These are phyloP conservation scores for Xenentodon cancila DNA, from an alignment of 2,797 vertebrate genomes.

Conservation along the genomic window DNA sequence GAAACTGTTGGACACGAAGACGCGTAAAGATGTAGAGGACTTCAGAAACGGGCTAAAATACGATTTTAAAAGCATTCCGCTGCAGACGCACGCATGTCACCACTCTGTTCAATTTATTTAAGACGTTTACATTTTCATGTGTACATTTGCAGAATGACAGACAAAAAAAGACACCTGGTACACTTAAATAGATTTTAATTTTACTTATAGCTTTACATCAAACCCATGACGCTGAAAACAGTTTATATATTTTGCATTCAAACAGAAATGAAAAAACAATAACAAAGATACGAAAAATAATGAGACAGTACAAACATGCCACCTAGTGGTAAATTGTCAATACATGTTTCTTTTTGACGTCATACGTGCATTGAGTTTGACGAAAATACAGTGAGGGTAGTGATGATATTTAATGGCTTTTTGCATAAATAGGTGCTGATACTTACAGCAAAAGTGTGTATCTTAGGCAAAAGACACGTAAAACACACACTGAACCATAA, in stretches of 20 bases:
- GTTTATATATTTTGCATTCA: background rate
- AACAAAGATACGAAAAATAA: background rate
- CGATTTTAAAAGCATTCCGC: too few species aligned
- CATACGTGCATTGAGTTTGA: too few species aligned
- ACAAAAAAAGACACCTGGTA: background rate
- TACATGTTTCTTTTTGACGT: constrained; percentile 4
- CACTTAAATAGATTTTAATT: background rate
- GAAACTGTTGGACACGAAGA: constrained; percentile 49
- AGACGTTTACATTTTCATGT: background rate
- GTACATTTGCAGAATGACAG: background rate
- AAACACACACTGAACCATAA: too few species aligned
- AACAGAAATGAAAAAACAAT: background rate
- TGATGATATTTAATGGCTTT: too few species aligned
- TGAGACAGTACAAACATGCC: constrained; percentile 38
- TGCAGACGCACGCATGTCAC: too few species aligned
- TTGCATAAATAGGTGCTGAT: too few species aligned
- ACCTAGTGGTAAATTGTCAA: constrained; percentile 60
- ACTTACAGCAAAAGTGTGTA: too few species aligned
- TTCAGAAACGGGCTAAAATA: background rate
- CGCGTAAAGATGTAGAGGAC: constrained; percentile 18
- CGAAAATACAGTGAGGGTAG: too few species aligned
- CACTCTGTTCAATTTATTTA: background rate
- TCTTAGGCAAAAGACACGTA: too few species aligned
- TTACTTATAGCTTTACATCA: background rate
- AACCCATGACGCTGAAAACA: background rate